These are phyloP conservation scores for Cheilinus undulatus DNA, from an alignment of 2,113 vertebrate genomes.

Conservation along the genomic window DNA sequence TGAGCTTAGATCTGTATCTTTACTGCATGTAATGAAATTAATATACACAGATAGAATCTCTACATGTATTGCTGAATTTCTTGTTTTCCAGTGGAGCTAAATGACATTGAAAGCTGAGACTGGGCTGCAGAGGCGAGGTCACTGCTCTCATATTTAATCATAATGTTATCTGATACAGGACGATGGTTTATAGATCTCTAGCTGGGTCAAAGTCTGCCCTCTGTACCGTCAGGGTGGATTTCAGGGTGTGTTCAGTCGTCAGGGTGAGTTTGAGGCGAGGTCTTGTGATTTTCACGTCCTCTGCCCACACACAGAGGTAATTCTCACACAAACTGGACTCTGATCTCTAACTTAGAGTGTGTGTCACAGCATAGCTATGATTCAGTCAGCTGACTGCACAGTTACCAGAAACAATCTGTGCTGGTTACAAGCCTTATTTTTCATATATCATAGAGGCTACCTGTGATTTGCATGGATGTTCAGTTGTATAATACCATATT, in stretches of 20 bases:
- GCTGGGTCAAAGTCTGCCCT: slow-evolving; percentile 45
- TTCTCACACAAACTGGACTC: slow-evolving; percentile 53
- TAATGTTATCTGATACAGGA: slow-evolving; percentile 14
- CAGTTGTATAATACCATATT: no score
- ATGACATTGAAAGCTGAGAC: not conserved
- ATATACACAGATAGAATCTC: not conserved
- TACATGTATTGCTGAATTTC: not conserved
- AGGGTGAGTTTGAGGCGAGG: slow-evolving; percentile 31
- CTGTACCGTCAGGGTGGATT: slow-evolving; percentile 32
- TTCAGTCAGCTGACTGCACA: slow-evolving; percentile 44
- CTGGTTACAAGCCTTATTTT: not conserved
- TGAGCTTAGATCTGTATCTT: not conserved
- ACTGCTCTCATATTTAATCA: slow-evolving; percentile 6
- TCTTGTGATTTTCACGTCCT: slow-evolving; percentile 50
- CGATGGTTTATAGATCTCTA: slow-evolving; percentile 12
- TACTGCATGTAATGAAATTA: not conserved
- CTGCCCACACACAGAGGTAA: not conserved
- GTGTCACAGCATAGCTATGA: slow-evolving; percentile 42
- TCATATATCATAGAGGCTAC: not conserved
- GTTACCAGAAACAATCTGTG: not conserved
- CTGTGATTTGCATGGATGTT: slow-evolving; percentile 2
- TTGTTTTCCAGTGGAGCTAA: not conserved
- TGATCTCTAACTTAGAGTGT: slow-evolving; percentile 53
- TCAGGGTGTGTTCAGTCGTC: slow-evolving; percentile 44
- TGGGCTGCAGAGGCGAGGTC: not conserved